Evolutionary conservation across 2,113 vertebrate species (phyloP).

Genomic region (Actinemys pallida): DNA sequence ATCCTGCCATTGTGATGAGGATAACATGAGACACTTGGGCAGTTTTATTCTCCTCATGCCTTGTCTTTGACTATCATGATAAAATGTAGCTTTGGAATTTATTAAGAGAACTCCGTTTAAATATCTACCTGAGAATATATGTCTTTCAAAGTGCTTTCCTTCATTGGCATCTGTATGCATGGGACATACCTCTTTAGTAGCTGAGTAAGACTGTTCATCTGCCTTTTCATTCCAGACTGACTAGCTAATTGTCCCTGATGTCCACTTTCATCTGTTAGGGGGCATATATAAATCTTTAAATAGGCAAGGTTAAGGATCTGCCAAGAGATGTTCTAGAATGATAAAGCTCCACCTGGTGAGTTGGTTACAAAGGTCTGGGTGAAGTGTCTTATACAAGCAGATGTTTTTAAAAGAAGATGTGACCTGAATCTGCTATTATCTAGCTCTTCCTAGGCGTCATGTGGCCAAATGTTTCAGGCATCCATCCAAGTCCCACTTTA

Average conservation of each 20-base stretch:
- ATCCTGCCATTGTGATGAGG: background rate
- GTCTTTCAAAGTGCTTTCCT: background rate
- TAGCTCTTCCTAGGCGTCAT: background rate
- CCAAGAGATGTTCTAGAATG: background rate
- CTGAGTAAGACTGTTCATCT: background rate
- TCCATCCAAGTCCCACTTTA: background rate
- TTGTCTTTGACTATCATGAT: background rate
- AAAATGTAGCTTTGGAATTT: background rate
- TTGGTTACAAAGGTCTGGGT: background rate
- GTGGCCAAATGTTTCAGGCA: rapidly evolving
- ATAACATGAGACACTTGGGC: background rate
- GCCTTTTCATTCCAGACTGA: background rate
- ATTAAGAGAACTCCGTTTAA: background rate
- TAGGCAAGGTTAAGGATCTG: background rate
- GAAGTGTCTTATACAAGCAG: background rate
- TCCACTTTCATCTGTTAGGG: background rate
- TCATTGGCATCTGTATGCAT: rapidly evolving
- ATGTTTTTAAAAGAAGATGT: background rate
- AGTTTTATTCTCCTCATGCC: background rate
- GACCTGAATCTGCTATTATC: background rate
- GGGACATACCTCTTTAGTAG: rapidly evolving
- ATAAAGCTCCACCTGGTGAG: background rate
- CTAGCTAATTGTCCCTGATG: background rate
- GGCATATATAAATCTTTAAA: background rate
- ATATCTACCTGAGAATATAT: background rate